Conservation (phyloP, 1,140 invertebrate genomes). For the Dinoponera quadriceps region DNA sequence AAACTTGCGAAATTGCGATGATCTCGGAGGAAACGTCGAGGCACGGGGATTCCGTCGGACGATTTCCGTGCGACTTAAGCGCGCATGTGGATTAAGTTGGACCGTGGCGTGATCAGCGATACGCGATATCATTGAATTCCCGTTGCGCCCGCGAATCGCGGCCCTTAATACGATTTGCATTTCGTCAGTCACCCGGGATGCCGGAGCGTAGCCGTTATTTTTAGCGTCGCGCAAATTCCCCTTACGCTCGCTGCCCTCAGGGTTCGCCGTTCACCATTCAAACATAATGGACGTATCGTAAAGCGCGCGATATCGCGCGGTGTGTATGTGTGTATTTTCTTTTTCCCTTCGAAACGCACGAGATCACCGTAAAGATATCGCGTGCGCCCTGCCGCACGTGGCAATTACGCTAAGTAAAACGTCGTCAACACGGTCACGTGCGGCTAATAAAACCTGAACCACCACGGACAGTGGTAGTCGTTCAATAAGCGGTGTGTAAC, state of each 20-base stretch:
- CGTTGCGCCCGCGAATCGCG: slow-evolving; percentile 4
- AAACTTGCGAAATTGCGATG: neutral
- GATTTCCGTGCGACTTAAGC: neutral
- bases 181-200: slow-evolving; percentile 31
- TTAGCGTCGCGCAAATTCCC: slow-evolving; percentile 5
- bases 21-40: no score
- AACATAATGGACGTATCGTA: neutral
- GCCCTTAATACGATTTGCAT: slow-evolving; percentile 30
- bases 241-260: neutral
- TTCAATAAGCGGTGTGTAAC: neutral
- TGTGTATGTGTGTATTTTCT: neutral
- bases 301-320: neutral
- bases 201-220: slow-evolving; percentile 9
- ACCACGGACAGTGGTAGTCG: no score
- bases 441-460: slow-evolving; percentile 11
- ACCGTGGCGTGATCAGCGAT: neutral
- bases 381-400: neutral
- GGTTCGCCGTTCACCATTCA: slow-evolving; percentile 8
- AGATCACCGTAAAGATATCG: neutral
- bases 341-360: neutral
- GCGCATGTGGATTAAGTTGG: slow-evolving; percentile 5
- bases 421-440: neutral
- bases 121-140: slow-evolving; percentile 22
- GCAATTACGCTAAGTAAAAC: slow-evolving; percentile 31
- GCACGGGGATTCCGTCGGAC: neutral